Evolutionary conservation across 2,888 invertebrate genomes (phyloP).

Genomic region (Drosophila formosana): DNA sequence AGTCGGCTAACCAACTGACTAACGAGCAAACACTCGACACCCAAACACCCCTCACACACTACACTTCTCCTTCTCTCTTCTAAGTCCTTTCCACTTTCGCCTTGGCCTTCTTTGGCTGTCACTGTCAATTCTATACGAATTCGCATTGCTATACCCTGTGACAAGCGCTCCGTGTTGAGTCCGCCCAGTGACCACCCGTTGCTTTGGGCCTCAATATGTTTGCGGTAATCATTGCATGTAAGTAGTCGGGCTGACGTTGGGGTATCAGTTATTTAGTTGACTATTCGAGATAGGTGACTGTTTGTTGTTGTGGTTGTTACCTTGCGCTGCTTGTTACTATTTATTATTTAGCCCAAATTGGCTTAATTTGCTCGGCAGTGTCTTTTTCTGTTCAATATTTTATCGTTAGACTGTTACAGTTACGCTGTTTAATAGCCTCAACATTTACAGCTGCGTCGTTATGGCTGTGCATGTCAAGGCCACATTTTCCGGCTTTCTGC

Average conservation of each 20-base stretch:
- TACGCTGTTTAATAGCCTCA: constrained; percentile 29
- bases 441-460: constrained; percentile 28
- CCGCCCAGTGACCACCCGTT: constrained; percentile 11
- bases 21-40: constrained; percentile 52
- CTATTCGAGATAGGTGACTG: constrained; percentile 45
- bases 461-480: constrained; percentile 49
- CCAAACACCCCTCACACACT: constrained; percentile 14
- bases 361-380: constrained; percentile 66
- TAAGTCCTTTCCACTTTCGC: background rate
- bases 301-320: constrained; percentile 26
- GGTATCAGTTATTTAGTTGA: constrained; percentile 14
- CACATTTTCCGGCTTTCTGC: constrained; percentile 47
- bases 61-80: background rate
- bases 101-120: constrained; percentile 16
- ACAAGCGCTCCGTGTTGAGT: background rate
- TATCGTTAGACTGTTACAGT: constrained; percentile 34
- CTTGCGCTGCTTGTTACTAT: constrained; percentile 37
- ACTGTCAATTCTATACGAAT: constrained; percentile 18
- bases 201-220: constrained; percentile 35
- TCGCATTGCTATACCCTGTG: background rate
- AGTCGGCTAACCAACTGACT: constrained; percentile 42
- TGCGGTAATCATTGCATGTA: constrained; percentile 57
- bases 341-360: constrained; percentile 76
- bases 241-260: constrained; percentile 13
- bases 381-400: constrained; percentile 44